These are phyloP conservation scores for Tineola bisselliella DNA, from an alignment of 2,888 invertebrate species.

Conservation along the genomic window DNA sequence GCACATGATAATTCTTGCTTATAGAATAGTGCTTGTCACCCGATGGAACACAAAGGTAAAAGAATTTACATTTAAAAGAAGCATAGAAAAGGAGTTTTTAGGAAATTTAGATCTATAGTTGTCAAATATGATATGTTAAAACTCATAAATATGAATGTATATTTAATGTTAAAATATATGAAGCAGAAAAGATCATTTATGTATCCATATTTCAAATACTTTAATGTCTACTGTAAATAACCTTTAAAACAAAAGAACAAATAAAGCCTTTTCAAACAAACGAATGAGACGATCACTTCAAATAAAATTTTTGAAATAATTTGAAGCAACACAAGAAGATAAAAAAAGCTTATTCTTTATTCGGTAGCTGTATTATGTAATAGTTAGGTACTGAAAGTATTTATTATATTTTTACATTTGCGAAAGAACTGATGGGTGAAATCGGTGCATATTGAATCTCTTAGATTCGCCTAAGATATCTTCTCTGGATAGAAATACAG, in stretches of 20 bases:
- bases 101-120: no score
- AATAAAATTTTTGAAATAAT: not conserved
- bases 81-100: no score
- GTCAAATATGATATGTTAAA: no score
- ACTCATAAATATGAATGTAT: no score
- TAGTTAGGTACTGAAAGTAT: not conserved
- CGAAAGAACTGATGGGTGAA: not conserved
- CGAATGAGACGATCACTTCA: not conserved
- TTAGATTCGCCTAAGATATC: no score
- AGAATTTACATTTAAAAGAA: no score
- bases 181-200: not conserved
- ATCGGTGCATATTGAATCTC: no score
- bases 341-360: not conserved
- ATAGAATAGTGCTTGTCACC: no score
- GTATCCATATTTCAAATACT: not conserved
- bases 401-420: not conserved
- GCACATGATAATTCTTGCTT: no score
- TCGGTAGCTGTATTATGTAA: not conserved
- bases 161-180: not conserved
- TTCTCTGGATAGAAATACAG: no score
- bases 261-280: not conserved
- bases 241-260: not conserved
- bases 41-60: no score
- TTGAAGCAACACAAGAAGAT: not conserved
- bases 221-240: not conserved